Percentiles rank a stretch among this genome's conserved stretches.
phyloP scores from a whole-genome alignment of 2,888 invertebrate species.

The Leptarthrus brevirostris region DNA sequence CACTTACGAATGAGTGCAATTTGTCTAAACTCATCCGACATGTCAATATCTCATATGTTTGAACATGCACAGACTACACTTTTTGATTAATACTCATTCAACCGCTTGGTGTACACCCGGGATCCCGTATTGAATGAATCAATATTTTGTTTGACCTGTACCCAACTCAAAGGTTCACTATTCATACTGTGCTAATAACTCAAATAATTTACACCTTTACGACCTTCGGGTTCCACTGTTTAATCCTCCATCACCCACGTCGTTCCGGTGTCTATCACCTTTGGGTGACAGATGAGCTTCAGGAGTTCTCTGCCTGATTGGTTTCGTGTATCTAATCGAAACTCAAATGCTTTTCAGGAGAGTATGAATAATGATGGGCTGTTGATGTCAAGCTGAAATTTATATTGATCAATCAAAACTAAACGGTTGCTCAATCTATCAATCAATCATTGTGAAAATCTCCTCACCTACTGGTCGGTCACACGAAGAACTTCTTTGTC shows the following conservation, averaged over 20 bases:
- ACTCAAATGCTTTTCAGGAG: slow-evolving; percentile 3
- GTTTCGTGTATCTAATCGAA: slow-evolving; percentile 16
- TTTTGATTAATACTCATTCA: neutral
- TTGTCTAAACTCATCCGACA: neutral
- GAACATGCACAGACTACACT: neutral
- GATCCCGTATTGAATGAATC: neutral
- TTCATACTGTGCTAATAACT: slow-evolving; percentile 18
- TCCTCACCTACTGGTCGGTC: neutral
- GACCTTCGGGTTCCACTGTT: neutral
- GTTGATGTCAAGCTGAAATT: slow-evolving; percentile 29
- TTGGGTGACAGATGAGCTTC: slow-evolving; percentile 13
- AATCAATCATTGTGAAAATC: slow-evolving; percentile 16
- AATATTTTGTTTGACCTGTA: neutral
- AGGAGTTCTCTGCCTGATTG: slow-evolving; percentile 22
- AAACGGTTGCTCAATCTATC: slow-evolving; percentile 37
- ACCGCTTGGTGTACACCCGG: neutral
- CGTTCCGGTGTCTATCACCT: slow-evolving; percentile 4
- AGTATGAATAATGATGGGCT: slow-evolving; percentile 42
- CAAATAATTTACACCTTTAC: slow-evolving; percentile 34
- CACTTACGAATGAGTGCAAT: neutral
- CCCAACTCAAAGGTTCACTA: neutral
- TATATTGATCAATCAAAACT: slow-evolving; percentile 45
- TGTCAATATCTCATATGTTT: neutral
- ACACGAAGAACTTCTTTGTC: slow-evolving; percentile 3
- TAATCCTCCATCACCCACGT: slow-evolving; percentile 1